These are phyloP conservation scores for Galeopterus variegatus DNA, from an alignment of 2,113 vertebrate genomes.

Conservation along the genomic window DNA sequence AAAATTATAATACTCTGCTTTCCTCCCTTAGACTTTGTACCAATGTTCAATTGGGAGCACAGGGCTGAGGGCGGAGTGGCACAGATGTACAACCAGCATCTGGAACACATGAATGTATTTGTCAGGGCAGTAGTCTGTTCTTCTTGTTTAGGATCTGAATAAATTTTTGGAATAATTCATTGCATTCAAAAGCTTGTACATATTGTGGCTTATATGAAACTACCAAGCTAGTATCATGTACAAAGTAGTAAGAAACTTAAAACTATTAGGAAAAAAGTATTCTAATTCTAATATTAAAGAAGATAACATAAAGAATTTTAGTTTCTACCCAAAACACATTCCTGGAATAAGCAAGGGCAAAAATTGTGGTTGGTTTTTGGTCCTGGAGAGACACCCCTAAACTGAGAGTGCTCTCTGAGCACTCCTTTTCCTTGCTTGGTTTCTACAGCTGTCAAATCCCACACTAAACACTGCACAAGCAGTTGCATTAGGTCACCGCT, in stretches of 20 bases:
- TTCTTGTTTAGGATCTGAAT: neutral
- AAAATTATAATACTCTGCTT: neutral
- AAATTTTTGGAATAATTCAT: neutral
- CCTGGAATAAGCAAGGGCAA: neutral
- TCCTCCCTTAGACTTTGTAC: neutral
- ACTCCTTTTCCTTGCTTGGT: neutral
- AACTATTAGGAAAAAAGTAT: neutral
- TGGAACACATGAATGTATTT: neutral
- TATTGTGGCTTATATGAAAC: neutral
- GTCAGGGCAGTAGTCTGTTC: neutral
- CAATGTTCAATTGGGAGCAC: neutral
- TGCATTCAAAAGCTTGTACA: neutral
- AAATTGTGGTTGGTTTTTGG: neutral
- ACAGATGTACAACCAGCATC: neutral
- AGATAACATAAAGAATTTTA: neutral
- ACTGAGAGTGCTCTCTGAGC: neutral
- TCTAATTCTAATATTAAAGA: constrained; percentile 25
- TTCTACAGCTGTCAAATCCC: neutral
- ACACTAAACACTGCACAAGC: too few relatives aligned
- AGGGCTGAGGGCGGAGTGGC: neutral
- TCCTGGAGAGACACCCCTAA: neutral
- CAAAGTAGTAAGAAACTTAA: neutral
- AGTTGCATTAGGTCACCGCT: neutral
- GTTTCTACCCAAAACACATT: neutral
- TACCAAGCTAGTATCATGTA: neutral